These are phyloP conservation scores for Cordilura impudica DNA, from an alignment of 2,888 invertebrate genomes.

Conservation along the genomic window DNA sequence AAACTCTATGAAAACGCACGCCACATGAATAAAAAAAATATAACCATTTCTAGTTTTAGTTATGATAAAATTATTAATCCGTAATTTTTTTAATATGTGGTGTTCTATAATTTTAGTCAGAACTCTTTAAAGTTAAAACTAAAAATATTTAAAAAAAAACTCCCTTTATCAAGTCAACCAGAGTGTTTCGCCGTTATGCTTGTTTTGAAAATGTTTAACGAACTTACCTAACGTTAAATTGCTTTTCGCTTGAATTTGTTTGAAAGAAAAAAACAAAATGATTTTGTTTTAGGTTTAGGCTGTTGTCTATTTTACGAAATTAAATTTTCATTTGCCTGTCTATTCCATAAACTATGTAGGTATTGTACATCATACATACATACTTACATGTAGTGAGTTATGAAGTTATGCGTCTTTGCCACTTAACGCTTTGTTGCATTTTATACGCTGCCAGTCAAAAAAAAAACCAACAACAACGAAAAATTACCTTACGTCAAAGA, in stretches of 20 bases:
- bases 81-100: too few relatives aligned
- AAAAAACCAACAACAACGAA: conserved; percentile 30
- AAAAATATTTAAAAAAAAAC: too few relatives aligned
- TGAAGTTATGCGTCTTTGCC: conserved; percentile 61
- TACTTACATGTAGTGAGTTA: conserved; percentile 8
- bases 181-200: neutral
- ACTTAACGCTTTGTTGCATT: conserved; percentile 63
- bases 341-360: neutral
- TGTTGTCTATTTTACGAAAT: conserved; percentile 35
- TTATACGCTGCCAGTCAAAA: conserved; percentile 55
- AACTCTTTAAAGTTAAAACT: too few relatives aligned
- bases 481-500: conserved; percentile 56
- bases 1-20: too few relatives aligned
- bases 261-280: conserved; percentile 20
- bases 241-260: conserved; percentile 61
- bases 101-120: too few relatives aligned
- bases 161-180: neutral
- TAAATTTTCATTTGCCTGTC: conserved; percentile 56
- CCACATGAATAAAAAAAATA: too few relatives aligned
- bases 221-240: conserved; percentile 60
- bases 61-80: too few relatives aligned
- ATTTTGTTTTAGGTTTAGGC: conserved; percentile 44
- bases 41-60: too few relatives aligned
- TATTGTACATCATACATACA: neutral
- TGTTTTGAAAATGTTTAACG: conserved; percentile 23